Conservation (phyloP, 2,797 vertebrate species). For the Mionectes olivaceus region DNA sequence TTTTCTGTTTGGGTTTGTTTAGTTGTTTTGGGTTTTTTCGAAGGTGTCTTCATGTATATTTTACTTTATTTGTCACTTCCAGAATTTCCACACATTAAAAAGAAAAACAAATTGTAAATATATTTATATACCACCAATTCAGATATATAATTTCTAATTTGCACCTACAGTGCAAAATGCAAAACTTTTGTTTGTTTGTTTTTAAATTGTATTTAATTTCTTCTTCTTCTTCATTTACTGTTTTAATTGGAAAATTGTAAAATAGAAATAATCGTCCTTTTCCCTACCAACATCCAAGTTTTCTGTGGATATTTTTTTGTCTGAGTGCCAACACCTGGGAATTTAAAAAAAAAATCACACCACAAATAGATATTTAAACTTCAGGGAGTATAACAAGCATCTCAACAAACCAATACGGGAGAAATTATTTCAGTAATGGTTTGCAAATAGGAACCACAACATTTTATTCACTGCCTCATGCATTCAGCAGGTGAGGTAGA, state of each 20-base stretch:
- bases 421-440: not conserved
- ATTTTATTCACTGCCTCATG: not conserved
- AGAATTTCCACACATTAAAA: not conserved
- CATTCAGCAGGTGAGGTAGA: not conserved
- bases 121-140: not conserved
- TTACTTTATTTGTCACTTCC: accelerated
- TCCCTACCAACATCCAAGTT: not conserved
- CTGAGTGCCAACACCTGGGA: accelerated
- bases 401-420: not conserved
- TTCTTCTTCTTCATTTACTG: accelerated
- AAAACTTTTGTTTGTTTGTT: not conserved
- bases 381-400: not conserved
- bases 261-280: not conserved
- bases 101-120: not conserved
- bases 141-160: accelerated
- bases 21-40: accelerated
- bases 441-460: not conserved
- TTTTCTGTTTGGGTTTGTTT: not conserved
- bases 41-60: accelerated
- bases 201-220: not conserved
- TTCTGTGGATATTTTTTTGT: not conserved
- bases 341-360: not conserved
- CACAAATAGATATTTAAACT: not conserved
- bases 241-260: not conserved
- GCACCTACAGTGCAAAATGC: accelerated